Evolutionary conservation across 2,113 vertebrate species (phyloP).

Genomic region (Brachypteracias leptosomus): DNA sequence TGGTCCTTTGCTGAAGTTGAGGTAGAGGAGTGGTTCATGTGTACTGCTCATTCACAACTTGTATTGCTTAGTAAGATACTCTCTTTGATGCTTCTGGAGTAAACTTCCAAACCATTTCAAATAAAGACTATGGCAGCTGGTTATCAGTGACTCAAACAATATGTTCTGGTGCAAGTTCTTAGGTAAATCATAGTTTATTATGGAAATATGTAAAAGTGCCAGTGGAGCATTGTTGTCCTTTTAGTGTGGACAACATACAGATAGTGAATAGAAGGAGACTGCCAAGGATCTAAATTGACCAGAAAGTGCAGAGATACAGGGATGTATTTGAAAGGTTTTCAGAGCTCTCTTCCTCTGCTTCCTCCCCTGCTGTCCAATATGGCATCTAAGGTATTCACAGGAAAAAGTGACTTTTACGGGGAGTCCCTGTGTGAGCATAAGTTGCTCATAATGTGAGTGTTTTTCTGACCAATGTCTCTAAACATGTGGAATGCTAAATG

Average conservation of each 20-base stretch:
- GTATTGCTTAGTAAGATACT: background rate
- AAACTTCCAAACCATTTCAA: background rate
- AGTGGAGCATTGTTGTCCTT: background rate
- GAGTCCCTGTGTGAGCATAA: background rate
- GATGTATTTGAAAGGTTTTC: background rate
- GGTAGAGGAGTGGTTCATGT: background rate
- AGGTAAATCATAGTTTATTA: background rate
- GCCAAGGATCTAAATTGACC: background rate
- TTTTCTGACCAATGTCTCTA: slow-evolving; percentile 13
- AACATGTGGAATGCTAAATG: background rate
- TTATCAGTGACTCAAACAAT: background rate
- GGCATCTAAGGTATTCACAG: background rate
- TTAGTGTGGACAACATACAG: background rate
- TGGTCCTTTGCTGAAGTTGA: background rate
- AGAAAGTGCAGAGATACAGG: background rate
- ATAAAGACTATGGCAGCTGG: background rate
- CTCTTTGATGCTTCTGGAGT: background rate
- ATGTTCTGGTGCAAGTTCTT: background rate
- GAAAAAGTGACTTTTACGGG: background rate
- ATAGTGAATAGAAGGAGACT: background rate
- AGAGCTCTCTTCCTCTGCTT: background rate
- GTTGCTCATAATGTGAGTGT: background rate
- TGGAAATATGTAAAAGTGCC: background rate
- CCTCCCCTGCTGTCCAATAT: background rate
- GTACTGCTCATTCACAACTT: background rate